Evolutionary conservation across 2,888 invertebrate genomes (phyloP).

Genomic region (Cactoblastis cactorum): DNA sequence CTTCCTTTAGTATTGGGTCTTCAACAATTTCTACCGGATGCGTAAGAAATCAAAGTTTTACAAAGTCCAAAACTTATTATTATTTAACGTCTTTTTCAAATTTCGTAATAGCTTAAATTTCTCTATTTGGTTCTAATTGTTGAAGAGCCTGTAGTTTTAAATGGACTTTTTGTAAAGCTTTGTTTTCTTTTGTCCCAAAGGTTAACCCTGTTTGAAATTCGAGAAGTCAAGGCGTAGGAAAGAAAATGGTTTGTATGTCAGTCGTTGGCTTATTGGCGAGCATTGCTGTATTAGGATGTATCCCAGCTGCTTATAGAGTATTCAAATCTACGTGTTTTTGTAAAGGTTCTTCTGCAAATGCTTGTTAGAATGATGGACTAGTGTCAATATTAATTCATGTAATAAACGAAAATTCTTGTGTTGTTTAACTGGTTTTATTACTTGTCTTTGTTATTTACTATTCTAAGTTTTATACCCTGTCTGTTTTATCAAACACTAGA

Average conservation of each 20-base stretch:
- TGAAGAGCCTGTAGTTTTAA: conserved; percentile 37
- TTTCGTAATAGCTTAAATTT: neutral
- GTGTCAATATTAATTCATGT: neutral
- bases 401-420: no score
- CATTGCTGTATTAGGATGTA: conserved; percentile 38
- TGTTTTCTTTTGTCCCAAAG: conserved; percentile 47
- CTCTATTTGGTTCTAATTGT: conserved; percentile 49
- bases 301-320: conserved; percentile 28
- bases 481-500: no score
- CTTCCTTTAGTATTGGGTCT: conserved; percentile 38
- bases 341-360: conserved; percentile 22
- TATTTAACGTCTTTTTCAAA: neutral
- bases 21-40: conserved; percentile 57
- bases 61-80: conserved; percentile 30
- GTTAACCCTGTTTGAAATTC: conserved; percentile 30
- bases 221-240: conserved; percentile 18
- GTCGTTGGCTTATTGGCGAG: conserved; percentile 35
- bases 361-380: conserved; percentile 33
- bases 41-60: conserved; percentile 44
- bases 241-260: conserved; percentile 46
- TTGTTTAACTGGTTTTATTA: no score
- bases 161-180: conserved; percentile 48
- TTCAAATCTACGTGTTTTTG: conserved; percentile 30
- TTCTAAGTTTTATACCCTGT: no score
- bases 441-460: no score